Conservation (phyloP, 2,888 invertebrate genomes). For the Ormia ochracea region DNA sequence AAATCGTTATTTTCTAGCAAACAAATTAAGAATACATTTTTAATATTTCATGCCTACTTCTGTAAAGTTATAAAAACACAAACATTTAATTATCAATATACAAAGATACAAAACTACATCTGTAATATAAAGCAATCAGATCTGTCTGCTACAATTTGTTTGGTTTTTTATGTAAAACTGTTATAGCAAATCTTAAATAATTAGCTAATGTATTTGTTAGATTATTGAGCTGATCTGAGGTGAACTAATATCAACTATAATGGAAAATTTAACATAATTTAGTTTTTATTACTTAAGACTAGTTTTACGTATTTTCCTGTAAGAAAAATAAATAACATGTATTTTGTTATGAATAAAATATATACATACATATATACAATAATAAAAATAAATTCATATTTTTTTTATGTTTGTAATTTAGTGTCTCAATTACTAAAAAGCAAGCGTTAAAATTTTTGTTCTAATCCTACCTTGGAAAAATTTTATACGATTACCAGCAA, state of each 20-base stretch:
- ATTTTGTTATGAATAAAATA: conserved; percentile 54
- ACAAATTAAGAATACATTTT: background rate
- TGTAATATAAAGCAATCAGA: conserved; percentile 36
- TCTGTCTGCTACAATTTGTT: conserved; percentile 5
- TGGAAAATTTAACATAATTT: conserved; percentile 18
- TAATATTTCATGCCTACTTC: background rate
- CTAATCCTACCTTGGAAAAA: background rate
- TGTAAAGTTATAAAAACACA: background rate
- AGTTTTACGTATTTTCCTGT: conserved; percentile 42
- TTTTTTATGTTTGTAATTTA: conserved; percentile 6
- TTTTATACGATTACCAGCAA: no score
- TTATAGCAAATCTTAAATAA: conserved; percentile 49
- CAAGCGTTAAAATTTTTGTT: background rate
- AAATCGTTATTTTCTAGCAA: background rate
- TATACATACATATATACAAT: conserved; percentile 13
- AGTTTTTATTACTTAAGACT: conserved; percentile 48
- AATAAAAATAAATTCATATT: background rate
- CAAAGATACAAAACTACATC: conserved; percentile 2
- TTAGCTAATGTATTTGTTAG: conserved; percentile 48
- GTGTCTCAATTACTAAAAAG: background rate
- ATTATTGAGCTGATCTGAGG: conserved; percentile 32
- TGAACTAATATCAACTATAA: conserved; percentile 38
- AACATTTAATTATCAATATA: conserved; percentile 7
- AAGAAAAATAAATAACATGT: conserved; percentile 45
- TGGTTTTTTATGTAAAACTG: conserved; percentile 27